phyloP scores from a whole-genome alignment of 2,888 invertebrate genomes.

The Macrosiphum euphorbiae region DNA sequence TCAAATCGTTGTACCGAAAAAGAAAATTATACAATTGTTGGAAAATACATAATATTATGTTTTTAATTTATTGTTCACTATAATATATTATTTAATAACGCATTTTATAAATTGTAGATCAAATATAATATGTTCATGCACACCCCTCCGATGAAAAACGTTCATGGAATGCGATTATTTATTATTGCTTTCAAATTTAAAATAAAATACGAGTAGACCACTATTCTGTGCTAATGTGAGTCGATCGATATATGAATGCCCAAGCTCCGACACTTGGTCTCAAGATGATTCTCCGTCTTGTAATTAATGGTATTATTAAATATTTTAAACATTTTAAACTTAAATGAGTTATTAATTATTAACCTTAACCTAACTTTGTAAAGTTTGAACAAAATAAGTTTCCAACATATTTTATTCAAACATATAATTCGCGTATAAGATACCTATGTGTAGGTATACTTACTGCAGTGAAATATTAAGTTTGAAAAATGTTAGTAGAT shows the following conservation, averaged over 20 bases:
- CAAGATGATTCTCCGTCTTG: not conserved
- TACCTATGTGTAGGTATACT: not conserved
- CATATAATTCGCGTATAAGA: not conserved
- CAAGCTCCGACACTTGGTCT: not conserved
- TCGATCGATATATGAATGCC: slow-evolving; percentile 8
- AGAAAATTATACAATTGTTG: not conserved
- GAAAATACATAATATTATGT: not conserved
- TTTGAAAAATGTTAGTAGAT: not conserved
- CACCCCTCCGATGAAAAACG: not conserved
- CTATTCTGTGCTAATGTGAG: not conserved
- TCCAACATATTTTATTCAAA: not conserved
- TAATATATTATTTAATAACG: not conserved
- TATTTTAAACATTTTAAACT: not conserved
- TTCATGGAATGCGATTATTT: not conserved
- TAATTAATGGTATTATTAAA: not conserved
- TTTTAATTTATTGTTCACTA: not conserved
- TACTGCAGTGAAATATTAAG: not conserved
- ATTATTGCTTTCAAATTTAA: not conserved
- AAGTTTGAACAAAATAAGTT: not conserved
- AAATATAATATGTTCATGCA: not conserved
- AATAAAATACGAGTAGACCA: not conserved
- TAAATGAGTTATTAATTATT: not conserved
- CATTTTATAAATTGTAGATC: not conserved
- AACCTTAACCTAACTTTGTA: not conserved
- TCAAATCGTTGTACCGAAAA: not conserved